Conservation (phyloP, 1,140 invertebrate species). For the Drosophila oshimai region DNA sequence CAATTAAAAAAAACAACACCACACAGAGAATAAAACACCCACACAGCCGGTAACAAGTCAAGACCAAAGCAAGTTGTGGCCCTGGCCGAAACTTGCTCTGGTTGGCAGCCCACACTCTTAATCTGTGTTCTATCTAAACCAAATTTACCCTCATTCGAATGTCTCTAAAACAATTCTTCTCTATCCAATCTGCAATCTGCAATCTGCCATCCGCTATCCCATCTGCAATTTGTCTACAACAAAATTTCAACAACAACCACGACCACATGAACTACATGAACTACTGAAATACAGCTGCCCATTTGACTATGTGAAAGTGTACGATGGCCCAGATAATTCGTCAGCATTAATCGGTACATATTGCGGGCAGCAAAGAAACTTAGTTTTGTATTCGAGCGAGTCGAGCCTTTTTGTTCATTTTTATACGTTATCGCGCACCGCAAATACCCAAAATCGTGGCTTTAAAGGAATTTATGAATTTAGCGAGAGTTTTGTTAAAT, state of each 20-base stretch:
- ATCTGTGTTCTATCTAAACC: conserved; percentile 28
- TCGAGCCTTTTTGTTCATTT: conserved; percentile 95
- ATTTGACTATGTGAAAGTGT: conserved; percentile 98
- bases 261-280: conserved; percentile 21
- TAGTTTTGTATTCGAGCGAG: conserved; percentile 96
- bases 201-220: conserved; percentile 29
- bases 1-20: conserved; percentile 24
- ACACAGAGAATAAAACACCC: not conserved
- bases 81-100: conserved; percentile 46
- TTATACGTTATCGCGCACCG: conserved; percentile 93
- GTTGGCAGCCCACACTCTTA: conserved; percentile 39
- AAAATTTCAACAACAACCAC: conserved; percentile 47
- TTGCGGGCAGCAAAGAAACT: conserved; percentile 98
- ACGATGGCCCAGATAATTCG: conserved; percentile 94
- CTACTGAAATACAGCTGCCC: conserved; percentile 91
- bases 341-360: conserved; percentile 97
- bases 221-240: conserved; percentile 51
- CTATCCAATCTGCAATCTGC: conserved; percentile 34
- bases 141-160: conserved; percentile 14
- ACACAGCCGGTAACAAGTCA: conserved; percentile 36
- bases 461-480: conserved; percentile 98
- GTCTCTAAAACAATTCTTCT: conserved; percentile 38
- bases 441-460: conserved; percentile 96
- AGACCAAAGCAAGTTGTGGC: conserved; percentile 64
- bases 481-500: conserved; percentile 97